A percentile compares a stretch with the other conserved stretches of the same genome.
Evolutionary conservation across 1,140 invertebrate genomes (phyloP).

Genomic region (Dryas iulia): DNA sequence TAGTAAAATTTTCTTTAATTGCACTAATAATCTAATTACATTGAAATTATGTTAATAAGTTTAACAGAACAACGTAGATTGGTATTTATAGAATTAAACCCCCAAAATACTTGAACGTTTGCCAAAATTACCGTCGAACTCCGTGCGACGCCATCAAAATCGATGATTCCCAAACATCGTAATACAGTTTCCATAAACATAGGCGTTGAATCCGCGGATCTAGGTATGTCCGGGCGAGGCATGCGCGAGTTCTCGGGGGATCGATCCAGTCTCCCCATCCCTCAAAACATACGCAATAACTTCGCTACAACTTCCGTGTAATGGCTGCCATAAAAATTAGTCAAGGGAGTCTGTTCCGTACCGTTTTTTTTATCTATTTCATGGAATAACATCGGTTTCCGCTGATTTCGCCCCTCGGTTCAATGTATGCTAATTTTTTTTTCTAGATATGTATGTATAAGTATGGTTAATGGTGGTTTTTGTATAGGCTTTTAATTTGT

Average conservation of each 20-base stretch:
- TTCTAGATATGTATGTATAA: not conserved
- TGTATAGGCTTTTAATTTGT: not conserved
- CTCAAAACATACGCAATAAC: slow-evolving; percentile 68
- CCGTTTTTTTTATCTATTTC: not conserved
- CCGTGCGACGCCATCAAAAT: not conserved
- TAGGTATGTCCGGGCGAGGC: slow-evolving; percentile 40
- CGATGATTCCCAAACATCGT: slow-evolving; percentile 4
- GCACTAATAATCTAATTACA: not conserved
- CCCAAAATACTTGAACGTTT: not conserved
- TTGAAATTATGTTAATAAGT: not conserved
- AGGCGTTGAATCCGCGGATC: slow-evolving; percentile 23
- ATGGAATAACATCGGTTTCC: not conserved
- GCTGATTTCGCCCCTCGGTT: not conserved
- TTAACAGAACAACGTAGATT: too few species aligned
- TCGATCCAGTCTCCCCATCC: slow-evolving; percentile 66
- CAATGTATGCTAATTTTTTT: not conserved
- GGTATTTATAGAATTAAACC: too few species aligned
- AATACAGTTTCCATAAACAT: slow-evolving; percentile 21
- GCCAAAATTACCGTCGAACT: not conserved
- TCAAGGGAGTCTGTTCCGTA: slow-evolving; percentile 16
- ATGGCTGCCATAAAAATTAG: slow-evolving; percentile 59
- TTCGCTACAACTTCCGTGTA: slow-evolving; percentile 62
- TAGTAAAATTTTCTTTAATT: not conserved
- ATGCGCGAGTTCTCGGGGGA: slow-evolving; percentile 66
- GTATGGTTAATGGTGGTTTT: not conserved